Conservation (phyloP, 2,888 invertebrate genomes). For the Pyrgus malvae region DNA sequence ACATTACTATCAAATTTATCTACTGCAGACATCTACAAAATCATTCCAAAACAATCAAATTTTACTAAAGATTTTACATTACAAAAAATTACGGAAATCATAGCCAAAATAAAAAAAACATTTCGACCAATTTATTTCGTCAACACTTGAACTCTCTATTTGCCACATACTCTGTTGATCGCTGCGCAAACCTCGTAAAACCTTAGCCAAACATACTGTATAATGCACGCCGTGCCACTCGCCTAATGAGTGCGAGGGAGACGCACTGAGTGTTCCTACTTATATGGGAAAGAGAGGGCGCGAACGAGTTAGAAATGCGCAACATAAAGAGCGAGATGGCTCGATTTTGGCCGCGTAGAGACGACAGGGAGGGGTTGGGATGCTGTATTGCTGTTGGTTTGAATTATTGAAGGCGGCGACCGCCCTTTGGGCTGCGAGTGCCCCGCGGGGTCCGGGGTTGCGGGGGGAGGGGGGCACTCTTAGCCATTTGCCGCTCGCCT, state of each 20-base stretch:
- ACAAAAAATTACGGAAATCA: too few relatives aligned
- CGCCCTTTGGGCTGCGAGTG: constrained; percentile 72
- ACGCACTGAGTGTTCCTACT: constrained; percentile 29
- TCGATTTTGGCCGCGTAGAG: constrained; percentile 40
- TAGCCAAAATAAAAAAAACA: too few relatives aligned
- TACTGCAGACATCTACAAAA: too few relatives aligned
- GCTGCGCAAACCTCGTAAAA: constrained; percentile 73
- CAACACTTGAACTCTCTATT: constrained; percentile 40
- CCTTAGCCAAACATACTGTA: constrained; percentile 71
- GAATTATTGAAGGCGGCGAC: constrained; percentile 73
- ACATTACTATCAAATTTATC: too few relatives aligned
- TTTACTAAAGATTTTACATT: too few relatives aligned
- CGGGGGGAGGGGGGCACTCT: constrained; percentile 35
- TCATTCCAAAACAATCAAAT: too few relatives aligned
- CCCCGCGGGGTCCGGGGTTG: constrained; percentile 36
- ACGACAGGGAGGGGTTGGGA: constrained; percentile 55
- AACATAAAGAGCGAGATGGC: constrained; percentile 42
- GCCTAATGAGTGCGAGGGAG: constrained; percentile 63
- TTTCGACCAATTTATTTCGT: too few relatives aligned
- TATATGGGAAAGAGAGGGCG: constrained; percentile 37
- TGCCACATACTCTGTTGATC: constrained; percentile 48
- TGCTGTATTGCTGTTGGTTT: constrained; percentile 49
- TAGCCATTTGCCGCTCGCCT: constrained; percentile 63
- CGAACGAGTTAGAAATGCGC: constrained; percentile 50
- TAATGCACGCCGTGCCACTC: constrained; percentile 63